phyloP scores from a whole-genome alignment of 2,888 invertebrate species.

The Icerya purchasi region DNA sequence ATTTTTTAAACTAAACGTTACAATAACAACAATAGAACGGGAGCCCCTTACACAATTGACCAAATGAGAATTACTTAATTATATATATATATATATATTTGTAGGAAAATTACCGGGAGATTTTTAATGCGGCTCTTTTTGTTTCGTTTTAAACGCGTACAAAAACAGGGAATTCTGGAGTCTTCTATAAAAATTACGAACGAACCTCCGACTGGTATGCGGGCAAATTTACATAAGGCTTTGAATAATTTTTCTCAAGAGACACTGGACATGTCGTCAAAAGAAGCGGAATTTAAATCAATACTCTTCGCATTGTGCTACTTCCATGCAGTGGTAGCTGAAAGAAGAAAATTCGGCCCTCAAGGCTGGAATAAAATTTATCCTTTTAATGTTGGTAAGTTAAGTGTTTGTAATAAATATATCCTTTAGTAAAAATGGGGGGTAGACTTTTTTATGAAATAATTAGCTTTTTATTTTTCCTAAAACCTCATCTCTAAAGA shows the following conservation, averaged over 20 bases:
- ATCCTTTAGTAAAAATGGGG: no score
- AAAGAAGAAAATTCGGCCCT: constrained; percentile 81
- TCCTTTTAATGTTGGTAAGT: constrained; percentile 74
- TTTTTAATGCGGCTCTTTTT: no score
- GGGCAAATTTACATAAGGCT: constrained; percentile 87
- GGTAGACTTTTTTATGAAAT: no score
- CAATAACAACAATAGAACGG: no score
- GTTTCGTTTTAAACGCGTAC: no score
- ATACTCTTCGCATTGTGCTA: constrained; percentile 83
- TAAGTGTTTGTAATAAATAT: no score
- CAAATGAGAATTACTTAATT: no score
- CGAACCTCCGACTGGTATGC: constrained; percentile 91
- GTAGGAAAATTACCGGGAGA: no score
- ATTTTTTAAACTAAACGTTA: no score
- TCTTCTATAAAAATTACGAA: constrained; percentile 94
- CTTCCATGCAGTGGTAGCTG: constrained; percentile 89
- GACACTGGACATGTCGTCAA: constrained; percentile 82
- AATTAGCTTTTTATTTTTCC: no score
- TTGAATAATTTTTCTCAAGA: constrained; percentile 87
- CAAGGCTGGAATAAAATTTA: constrained; percentile 91
- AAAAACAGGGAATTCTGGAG: constrained; percentile 78
- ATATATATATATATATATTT: background rate
- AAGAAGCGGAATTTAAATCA: constrained; percentile 88
- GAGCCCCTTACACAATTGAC: background rate
- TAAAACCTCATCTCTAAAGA: no score